Conservation (phyloP, 2,888 invertebrate genomes). For the Nomada ruficornis region DNA sequence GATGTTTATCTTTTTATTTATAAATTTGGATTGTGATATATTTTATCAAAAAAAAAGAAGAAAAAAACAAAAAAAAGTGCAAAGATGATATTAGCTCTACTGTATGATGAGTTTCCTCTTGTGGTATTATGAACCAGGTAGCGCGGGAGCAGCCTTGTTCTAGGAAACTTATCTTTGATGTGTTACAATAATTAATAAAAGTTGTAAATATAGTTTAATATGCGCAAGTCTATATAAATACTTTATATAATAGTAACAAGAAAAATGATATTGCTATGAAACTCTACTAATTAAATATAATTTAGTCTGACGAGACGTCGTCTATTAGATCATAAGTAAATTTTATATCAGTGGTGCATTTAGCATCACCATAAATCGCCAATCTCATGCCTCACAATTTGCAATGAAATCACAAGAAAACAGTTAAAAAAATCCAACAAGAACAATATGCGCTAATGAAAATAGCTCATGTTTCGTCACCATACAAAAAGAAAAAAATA, state of each 20-base stretch:
- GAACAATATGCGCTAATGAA: constrained; percentile 45
- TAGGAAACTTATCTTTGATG: constrained; percentile 74
- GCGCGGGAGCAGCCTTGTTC: constrained; percentile 59
- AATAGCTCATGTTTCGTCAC: constrained; percentile 45
- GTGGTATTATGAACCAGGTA: constrained; percentile 61
- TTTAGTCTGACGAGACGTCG: constrained; percentile 77
- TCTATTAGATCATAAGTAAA: constrained; percentile 81
- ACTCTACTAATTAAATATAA: constrained; percentile 78
- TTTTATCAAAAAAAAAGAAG: constrained; percentile 45
- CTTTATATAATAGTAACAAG: constrained; percentile 81
- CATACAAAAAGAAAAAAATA: constrained; percentile 28
- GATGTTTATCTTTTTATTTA: constrained; percentile 77
- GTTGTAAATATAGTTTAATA: constrained; percentile 84
- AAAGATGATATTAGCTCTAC: constrained; percentile 61
- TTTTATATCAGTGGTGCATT: constrained; percentile 83
- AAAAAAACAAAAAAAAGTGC: constrained; percentile 49
- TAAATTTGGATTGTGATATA: constrained; percentile 71
- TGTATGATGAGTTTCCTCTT: constrained; percentile 59
- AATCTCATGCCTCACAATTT: constrained; percentile 70
- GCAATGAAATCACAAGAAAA: constrained; percentile 58
- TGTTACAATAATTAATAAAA: constrained; percentile 76
- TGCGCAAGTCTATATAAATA: constrained; percentile 82
- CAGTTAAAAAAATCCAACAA: constrained; percentile 43
- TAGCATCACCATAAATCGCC: constrained; percentile 76
- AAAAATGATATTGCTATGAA: constrained; percentile 78